Base-by-base conservation (phyloP, 2,113 vertebrate genomes). In the Planiliza haematocheilus region DNA sequence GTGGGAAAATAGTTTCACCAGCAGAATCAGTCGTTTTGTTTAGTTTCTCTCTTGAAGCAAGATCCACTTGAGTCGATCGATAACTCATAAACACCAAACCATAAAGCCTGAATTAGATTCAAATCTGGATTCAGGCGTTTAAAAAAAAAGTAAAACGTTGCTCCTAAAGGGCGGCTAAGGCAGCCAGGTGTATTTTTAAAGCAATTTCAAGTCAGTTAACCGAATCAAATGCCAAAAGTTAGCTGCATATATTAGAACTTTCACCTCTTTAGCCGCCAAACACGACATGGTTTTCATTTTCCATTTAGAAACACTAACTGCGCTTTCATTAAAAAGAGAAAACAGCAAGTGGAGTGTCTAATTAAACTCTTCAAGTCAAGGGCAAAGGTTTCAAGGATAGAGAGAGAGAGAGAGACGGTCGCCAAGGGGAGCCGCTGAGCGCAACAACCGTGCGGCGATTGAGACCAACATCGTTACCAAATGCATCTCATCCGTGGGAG, bases 391-490 rank as follows among this genome's bases (percentile, higher is more conserved):
- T n/a, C 11, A 21, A 45, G 8, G 3, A 0, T 53, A 17, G n/a
- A n/a, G n/a, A n/a, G n/a, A n/a, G n/a, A n/a, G n/a, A 34, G 17
- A 13, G 5, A 57, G 11, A 16, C 24, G 30, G 41, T 62, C 57
- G 17, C 42, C 10, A 7, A 17, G 36, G 20, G 39, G 24, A 43
- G 34, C 30, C 41, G 61, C 34, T 21, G 71, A 72, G 24, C 42
- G 34, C 53, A 69, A 18, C 16, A 16, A 18, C 4, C 11, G n/a
- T 34, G 20, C 55, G 39, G 17, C 45, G 80, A 62, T 24, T 76
- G 46, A 37, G 45, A 56, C 62, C 21, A 63, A 21, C 68, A 82
- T 37, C 30, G 42, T 88, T 77, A 84, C 74, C 66, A 89, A 87
- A 81, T 55, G 21, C 53, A 43, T 53, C 60, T 36, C 53, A 72